Percentiles rank a stretch among this genome's conserved stretches.
phyloP scores from a whole-genome alignment of 2,888 invertebrate genomes.

The Drosophila paramelanica region DNA sequence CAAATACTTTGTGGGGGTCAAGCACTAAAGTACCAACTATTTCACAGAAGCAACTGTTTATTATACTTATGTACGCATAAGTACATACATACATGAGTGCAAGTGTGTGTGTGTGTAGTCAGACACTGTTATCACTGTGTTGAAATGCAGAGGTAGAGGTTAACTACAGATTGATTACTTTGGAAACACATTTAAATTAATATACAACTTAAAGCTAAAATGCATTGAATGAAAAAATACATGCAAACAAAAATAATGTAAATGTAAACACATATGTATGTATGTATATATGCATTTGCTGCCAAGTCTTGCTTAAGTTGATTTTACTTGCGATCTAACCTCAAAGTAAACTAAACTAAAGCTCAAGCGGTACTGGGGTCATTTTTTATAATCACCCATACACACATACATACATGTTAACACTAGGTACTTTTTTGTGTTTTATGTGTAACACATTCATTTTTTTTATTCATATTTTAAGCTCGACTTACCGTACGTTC shows the following conservation, averaged over 20 bases:
- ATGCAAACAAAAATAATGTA: background rate
- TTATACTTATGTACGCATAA: constrained; percentile 8
- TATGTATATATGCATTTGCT: background rate
- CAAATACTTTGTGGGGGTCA: constrained; percentile 46
- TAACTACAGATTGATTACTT: constrained; percentile 56
- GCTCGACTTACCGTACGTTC: too few species aligned
- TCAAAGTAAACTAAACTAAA: background rate
- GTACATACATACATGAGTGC: background rate
- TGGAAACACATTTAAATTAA: constrained; percentile 48
- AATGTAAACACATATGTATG: background rate
- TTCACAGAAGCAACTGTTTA: constrained; percentile 26
- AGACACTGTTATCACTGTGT: constrained; percentile 31
- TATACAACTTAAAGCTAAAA: constrained; percentile 25
- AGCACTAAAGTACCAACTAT: constrained; percentile 21
- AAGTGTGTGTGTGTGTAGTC: constrained; percentile 8
- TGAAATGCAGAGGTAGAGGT: constrained; percentile 39
- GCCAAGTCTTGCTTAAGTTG: constrained; percentile 5
- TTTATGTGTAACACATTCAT: too few species aligned
- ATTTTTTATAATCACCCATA: too few species aligned
- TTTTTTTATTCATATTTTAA: too few species aligned
- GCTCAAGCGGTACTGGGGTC: background rate
- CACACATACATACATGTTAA: too few species aligned
- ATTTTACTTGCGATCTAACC: constrained; percentile 5
- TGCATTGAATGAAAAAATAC: constrained; percentile 6
- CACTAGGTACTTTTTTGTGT: too few species aligned